Base-by-base conservation (phyloP, 1,140 invertebrate genomes). In the Vollenhovia emeryi region DNA sequence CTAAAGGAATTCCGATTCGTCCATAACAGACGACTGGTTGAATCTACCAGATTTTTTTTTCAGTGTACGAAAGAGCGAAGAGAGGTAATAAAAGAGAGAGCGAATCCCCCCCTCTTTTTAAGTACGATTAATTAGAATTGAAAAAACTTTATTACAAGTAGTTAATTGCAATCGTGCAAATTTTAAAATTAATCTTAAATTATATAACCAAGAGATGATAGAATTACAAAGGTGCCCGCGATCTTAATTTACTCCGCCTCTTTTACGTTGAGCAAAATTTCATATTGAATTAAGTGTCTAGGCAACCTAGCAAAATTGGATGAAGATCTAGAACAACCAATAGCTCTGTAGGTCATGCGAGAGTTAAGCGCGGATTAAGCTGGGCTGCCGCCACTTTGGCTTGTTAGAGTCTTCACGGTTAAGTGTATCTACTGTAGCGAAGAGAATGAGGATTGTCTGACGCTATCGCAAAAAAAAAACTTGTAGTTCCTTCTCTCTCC, bases 381-480 rank as follows among this genome's bases (percentile, higher is more conserved):
- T 64, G 21, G 36, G 55, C 30, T 73, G 11, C 27, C 55, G 66
- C 33, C 66, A 82, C 57, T 82, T 86, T 66, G 59, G 45, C 59
- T 87, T 83, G 66, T 87, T 85, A 87, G 33, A 52, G 69, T 75
- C 15, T 66, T 87, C 82, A 59, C 59, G 18, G 57, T 79, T 83
- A 74, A 69, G 45, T 73, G 60, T 78, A 66, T 50, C 43, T 50
- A 6, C 45, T 69, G 59, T 71, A 84, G 30, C 36, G 30, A 84
- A 71, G 62, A 84, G 43, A 45, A 75, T 68, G 50, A 59, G 27
- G n/a, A 69, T 69, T 62, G 21, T 62, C 60, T 30, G 21, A 62
- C n/a, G 52, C 27, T 78, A 60, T 74, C 30, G 24, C 40, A 75
- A 88, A 75, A 85, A 75, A n/a, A 88, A 75, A 85, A 75, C 15